phyloP scores from a whole-genome alignment of 2,797 vertebrate genomes.

The Gobionotothen gibberifrons region DNA sequence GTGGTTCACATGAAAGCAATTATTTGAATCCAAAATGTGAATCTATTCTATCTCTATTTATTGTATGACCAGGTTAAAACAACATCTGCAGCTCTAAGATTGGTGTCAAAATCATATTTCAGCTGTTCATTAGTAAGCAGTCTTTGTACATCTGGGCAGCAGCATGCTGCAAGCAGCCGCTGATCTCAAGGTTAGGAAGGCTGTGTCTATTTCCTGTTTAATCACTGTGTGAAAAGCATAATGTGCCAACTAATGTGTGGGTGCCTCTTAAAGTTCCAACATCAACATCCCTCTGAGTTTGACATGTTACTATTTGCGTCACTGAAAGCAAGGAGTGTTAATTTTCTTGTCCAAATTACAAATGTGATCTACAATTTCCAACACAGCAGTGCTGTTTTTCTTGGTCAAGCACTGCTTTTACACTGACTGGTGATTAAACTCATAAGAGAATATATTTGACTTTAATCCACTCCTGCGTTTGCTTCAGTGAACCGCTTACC shows the following conservation, averaged over 20 bases:
- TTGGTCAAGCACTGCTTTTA: slow-evolving; percentile 34
- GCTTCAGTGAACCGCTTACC: slow-evolving; percentile 74
- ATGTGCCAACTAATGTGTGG: slow-evolving; percentile 37
- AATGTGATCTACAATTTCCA: slow-evolving; percentile 22
- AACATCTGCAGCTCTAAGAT: slow-evolving; percentile 44
- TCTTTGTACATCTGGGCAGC: slow-evolving; percentile 39
- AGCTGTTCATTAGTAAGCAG: slow-evolving; percentile 46
- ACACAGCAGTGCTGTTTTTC: not conserved
- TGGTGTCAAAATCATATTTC: slow-evolving; percentile 39
- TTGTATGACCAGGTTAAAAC: slow-evolving; percentile 29
- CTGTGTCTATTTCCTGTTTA: slow-evolving; percentile 33
- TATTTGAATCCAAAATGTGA: slow-evolving; percentile 21
- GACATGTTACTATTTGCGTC: slow-evolving; percentile 40
- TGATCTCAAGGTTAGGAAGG: slow-evolving; percentile 27
- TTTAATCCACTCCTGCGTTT: slow-evolving; percentile 72
- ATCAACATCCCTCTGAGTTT: slow-evolving; percentile 40
- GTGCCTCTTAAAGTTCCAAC: slow-evolving; percentile 51
- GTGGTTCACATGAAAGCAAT: slow-evolving; percentile 41
- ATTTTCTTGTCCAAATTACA: slow-evolving; percentile 37
- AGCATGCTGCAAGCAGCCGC: slow-evolving; percentile 33
- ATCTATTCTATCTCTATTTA: slow-evolving; percentile 26
- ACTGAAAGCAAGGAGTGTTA: slow-evolving; percentile 25
- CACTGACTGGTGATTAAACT: slow-evolving; percentile 46
- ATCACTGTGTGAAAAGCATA: slow-evolving; percentile 50
- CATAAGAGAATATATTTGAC: slow-evolving; percentile 60